A percentile compares a stretch with the other conserved stretches of the same genome.
Conservation (phyloP, 2,797 vertebrate species). For the Acipenser transmontanus region DNA sequence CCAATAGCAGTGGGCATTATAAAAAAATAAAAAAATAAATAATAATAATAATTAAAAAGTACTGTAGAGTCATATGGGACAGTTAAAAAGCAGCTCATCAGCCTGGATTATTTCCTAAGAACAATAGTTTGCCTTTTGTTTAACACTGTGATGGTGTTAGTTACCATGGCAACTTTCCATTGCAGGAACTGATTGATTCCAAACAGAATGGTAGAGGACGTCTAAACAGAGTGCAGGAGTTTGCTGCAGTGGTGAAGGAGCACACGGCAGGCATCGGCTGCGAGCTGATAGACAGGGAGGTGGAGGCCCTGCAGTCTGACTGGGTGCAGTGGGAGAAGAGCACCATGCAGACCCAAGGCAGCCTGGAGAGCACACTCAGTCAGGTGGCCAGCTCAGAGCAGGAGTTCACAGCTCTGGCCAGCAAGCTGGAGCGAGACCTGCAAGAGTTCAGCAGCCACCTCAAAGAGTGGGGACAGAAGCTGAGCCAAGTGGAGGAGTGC, state of each 20-base stretch:
- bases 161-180: slow-evolving; percentile 36
- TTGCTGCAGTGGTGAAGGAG: slow-evolving; percentile 66
- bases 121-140: slow-evolving; percentile 14
- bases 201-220: slow-evolving; percentile 77
- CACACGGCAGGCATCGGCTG: slow-evolving; percentile 75
- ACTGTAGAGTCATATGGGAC: too few species aligned
- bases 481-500: slow-evolving; percentile 55
- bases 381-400: slow-evolving; percentile 83
- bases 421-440: slow-evolving; percentile 71
- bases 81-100: too few species aligned
- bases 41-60: too few species aligned
- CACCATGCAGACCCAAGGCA: slow-evolving; percentile 58
- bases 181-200: slow-evolving; percentile 86
- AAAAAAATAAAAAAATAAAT: too few species aligned
- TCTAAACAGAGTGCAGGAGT: slow-evolving; percentile 71
- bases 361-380: slow-evolving; percentile 69
- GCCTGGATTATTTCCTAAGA: background rate
- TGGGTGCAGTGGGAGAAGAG: slow-evolving; percentile 89
- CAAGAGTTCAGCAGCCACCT: slow-evolving; percentile 60
- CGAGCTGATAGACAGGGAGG: slow-evolving; percentile 77
- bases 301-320: slow-evolving; percentile 69
- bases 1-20: too few species aligned
- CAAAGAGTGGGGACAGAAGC: slow-evolving; percentile 54
- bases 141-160: slow-evolving; percentile 6
- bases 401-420: slow-evolving; percentile 70